A percentile compares a stretch with the other conserved stretches of the same genome.
Evolutionary conservation across 2,888 invertebrate species (phyloP).

Genomic region (Alsophila aescularia): DNA sequence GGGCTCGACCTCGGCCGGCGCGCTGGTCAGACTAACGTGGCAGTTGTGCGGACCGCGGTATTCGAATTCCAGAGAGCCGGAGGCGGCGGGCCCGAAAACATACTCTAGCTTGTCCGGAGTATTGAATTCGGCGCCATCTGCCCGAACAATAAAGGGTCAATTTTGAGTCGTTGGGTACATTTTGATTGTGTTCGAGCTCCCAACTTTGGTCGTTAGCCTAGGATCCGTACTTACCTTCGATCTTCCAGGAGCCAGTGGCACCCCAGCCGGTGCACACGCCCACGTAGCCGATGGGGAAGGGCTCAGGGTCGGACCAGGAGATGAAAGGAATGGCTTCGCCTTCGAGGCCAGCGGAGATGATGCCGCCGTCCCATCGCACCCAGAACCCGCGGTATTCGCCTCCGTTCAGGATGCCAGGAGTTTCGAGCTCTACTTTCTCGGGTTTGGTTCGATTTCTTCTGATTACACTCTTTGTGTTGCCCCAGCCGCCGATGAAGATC

Average conservation of each 20-base stretch:
- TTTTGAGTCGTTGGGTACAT: slow-evolving; percentile 78
- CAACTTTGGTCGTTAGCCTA: slow-evolving; percentile 5
- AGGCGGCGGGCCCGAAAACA: slow-evolving; percentile 82
- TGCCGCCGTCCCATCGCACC: slow-evolving; percentile 90
- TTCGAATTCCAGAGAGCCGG: slow-evolving; percentile 82
- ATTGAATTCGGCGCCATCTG: slow-evolving; percentile 82
- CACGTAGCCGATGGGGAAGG: slow-evolving; percentile 88
- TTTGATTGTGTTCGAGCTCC: slow-evolving; percentile 46
- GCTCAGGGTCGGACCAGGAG: slow-evolving; percentile 88
- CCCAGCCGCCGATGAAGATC: slow-evolving; percentile 95
- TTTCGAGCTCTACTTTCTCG: slow-evolving; percentile 88
- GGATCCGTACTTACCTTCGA: slow-evolving; percentile 86
- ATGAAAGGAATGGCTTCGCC: slow-evolving; percentile 89
- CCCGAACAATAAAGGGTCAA: slow-evolving; percentile 60
- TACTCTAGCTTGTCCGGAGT: slow-evolving; percentile 85
- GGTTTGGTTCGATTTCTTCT: slow-evolving; percentile 91
- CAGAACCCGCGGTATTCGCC: slow-evolving; percentile 93
- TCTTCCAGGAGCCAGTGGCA: slow-evolving; percentile 91
- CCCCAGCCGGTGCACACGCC: slow-evolving; percentile 96
- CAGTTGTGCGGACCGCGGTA: slow-evolving; percentile 87
- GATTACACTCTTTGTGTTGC: slow-evolving; percentile 92
- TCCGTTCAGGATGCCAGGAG: slow-evolving; percentile 88
- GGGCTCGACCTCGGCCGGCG: slow-evolving; percentile 82
- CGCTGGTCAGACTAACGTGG: slow-evolving; percentile 85
- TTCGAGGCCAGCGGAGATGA: slow-evolving; percentile 89